These are phyloP conservation scores for Cosmorhoe ocellata DNA, from an alignment of 2,888 invertebrate species.

Conservation along the genomic window DNA sequence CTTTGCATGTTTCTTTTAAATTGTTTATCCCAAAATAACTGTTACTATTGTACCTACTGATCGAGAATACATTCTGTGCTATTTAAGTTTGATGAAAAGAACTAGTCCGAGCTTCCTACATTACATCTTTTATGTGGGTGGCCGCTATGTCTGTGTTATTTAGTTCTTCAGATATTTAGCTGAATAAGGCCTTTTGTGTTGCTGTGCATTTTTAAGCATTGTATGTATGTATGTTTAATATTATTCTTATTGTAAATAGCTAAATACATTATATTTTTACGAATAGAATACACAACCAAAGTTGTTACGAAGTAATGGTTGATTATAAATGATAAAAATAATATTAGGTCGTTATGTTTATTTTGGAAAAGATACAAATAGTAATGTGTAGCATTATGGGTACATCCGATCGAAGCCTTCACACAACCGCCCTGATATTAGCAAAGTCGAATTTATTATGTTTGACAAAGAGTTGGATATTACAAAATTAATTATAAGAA, in stretches of 20 bases:
- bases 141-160: conserved; percentile 79
- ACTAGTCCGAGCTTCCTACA: conserved; percentile 54
- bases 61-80: conserved; percentile 12
- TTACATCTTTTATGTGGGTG: conserved; percentile 65
- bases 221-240: conserved; percentile 82
- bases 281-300: conserved; percentile 83
- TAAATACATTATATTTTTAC: conserved; percentile 82
- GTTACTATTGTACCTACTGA: conserved; percentile 11
- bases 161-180: conserved; percentile 68
- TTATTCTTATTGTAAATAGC: conserved; percentile 73
- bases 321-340: conserved; percentile 78
- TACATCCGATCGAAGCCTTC: conserved; percentile 70
- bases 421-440: conserved; percentile 80
- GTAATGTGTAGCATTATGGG: conserved; percentile 60
- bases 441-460: conserved; percentile 72
- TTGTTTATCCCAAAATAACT: conserved; percentile 19
- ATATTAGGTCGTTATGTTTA: conserved; percentile 79
- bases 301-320: conserved; percentile 84
- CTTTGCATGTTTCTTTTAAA: conserved; percentile 12
- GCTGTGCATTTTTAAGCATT: conserved; percentile 82
- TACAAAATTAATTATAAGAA: conserved; percentile 39
- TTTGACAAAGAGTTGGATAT: conserved; percentile 59
- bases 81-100: conserved; percentile 33
- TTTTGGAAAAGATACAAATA: conserved; percentile 68
- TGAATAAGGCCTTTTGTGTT: conserved; percentile 78